phyloP scores from a whole-genome alignment of 2,888 invertebrate genomes.

The Dione vanillae region DNA sequence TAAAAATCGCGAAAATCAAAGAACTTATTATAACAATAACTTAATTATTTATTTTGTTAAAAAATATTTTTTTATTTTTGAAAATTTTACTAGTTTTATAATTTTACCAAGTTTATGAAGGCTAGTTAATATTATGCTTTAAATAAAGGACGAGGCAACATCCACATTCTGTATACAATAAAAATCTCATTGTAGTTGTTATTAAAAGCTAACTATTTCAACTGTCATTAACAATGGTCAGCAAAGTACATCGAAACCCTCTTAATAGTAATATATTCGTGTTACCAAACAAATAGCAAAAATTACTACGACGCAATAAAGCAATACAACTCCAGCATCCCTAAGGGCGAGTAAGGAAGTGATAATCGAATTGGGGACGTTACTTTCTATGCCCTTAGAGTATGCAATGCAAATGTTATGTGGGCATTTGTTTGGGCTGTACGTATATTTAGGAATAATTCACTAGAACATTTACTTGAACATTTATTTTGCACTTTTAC shows the following conservation, averaged over 20 bases:
- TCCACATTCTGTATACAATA: background rate
- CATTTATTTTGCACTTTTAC: too few species aligned
- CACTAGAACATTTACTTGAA: too few species aligned
- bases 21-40: too few species aligned
- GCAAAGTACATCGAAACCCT: conserved; percentile 37
- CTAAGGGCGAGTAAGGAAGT: conserved; percentile 48
- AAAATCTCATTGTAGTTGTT: background rate
- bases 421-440: background rate
- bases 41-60: too few species aligned
- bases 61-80: too few species aligned
- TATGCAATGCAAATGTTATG: conserved; percentile 6
- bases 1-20: too few species aligned
- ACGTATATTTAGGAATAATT: background rate
- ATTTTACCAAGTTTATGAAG: too few species aligned
- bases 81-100: too few species aligned
- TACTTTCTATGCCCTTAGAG: conserved; percentile 35
- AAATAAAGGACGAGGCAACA: background rate
- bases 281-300: conserved; percentile 25
- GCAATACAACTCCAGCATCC: conserved; percentile 41
- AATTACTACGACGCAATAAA: conserved; percentile 31
- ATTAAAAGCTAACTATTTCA: background rate
- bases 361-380: conserved; percentile 48
- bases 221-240: conserved; percentile 18
- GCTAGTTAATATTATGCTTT: too few species aligned
- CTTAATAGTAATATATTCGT: conserved; percentile 31